Evolutionary conservation across 2,113 vertebrate species (phyloP).

Genomic region (Anoplopoma fimbria): DNA sequence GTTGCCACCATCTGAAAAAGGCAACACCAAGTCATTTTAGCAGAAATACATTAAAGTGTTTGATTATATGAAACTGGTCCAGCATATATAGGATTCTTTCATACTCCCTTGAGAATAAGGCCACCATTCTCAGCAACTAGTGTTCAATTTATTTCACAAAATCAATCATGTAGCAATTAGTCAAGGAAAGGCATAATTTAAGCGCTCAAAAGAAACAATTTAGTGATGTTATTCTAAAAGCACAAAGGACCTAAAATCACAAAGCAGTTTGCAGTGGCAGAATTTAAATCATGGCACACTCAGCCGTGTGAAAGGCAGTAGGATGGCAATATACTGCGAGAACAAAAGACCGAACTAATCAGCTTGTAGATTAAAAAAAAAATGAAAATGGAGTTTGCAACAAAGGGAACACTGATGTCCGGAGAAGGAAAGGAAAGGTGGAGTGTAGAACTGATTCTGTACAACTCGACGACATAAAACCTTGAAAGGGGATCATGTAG

Average conservation of each 20-base stretch:
- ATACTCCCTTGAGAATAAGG: conserved; percentile 21
- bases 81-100: conserved; percentile 12
- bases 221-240: conserved; percentile 50
- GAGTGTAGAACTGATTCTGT: conserved; percentile 35
- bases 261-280: conserved; percentile 64
- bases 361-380: conserved; percentile 58
- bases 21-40: neutral
- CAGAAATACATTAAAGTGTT: conserved; percentile 10
- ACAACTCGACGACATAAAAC: conserved; percentile 35
- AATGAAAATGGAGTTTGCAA: conserved; percentile 48
- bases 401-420: conserved; percentile 67
- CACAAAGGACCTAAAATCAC: conserved; percentile 72
- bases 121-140: conserved; percentile 35
- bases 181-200: conserved; percentile 49
- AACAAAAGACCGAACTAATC: conserved; percentile 75
- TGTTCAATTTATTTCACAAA: conserved; percentile 61
- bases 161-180: conserved; percentile 72
- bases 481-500: conserved; percentile 31
- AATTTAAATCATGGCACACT: conserved; percentile 68
- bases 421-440: conserved; percentile 83
- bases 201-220: conserved; percentile 59
- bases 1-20: conserved; percentile 1
- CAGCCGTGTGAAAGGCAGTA: conserved; percentile 63
- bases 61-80: neutral
- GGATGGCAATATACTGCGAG: conserved; percentile 50